Percentiles rank a stretch among this genome's conserved stretches.
Conservation (phyloP, 1,140 invertebrate genomes). For the Habropoda laboriosa region DNA sequence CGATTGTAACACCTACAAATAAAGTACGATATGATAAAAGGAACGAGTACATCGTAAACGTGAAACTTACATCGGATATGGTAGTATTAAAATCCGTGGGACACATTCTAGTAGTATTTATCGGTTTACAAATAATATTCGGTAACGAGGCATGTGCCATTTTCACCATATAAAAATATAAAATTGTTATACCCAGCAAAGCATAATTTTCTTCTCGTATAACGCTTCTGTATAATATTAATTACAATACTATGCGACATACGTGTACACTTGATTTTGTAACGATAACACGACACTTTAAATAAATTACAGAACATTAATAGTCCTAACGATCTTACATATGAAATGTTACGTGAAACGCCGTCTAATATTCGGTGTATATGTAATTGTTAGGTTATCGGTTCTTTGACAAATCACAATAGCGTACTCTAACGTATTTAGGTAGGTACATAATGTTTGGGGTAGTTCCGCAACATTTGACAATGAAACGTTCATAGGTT, state of each 20-base stretch:
- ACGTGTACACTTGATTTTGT: background rate
- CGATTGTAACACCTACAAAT: constrained; percentile 72
- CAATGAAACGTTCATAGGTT: background rate
- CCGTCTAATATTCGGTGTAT: background rate
- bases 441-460: background rate
- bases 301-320: background rate
- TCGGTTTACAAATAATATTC: constrained; percentile 53
- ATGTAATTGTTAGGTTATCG: constrained; percentile 37
- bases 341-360: background rate
- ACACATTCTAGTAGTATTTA: constrained; percentile 44
- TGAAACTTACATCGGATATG: constrained; percentile 59
- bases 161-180: constrained; percentile 54
- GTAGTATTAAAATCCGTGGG: constrained; percentile 35
- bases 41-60: background rate
- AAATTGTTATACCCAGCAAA: constrained; percentile 22
- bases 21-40: background rate
- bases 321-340: background rate
- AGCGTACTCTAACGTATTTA: background rate
- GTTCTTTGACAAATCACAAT: constrained; percentile 10
- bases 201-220: background rate
- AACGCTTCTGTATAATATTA: background rate
- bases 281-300: background rate
- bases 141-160: constrained; percentile 67
- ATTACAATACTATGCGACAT: background rate
- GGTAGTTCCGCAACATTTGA: background rate